phyloP scores from a whole-genome alignment of 2,113 vertebrate genomes.

The Daboia siamensis region DNA sequence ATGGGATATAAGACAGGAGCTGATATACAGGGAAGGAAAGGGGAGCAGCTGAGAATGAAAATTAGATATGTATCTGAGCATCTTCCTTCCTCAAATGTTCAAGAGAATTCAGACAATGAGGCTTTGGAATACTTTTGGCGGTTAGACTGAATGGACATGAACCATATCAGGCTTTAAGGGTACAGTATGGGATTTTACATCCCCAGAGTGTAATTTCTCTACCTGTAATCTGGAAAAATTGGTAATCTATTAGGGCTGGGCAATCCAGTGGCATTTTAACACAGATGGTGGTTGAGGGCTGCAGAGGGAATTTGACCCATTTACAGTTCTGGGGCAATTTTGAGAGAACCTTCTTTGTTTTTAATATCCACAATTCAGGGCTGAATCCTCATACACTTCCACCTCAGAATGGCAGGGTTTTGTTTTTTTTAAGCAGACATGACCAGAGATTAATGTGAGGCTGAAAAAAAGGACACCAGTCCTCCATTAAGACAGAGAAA shows the following conservation, averaged over 20 bases:
- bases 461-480: too few relatives aligned
- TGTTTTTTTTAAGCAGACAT: too few relatives aligned
- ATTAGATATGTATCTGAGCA: neutral
- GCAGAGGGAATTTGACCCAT: neutral
- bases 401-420: neutral
- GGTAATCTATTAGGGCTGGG: neutral
- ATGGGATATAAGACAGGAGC: neutral
- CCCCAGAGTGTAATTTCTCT: neutral
- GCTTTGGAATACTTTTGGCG: neutral
- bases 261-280: neutral
- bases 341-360: neutral
- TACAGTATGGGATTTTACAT: neutral
- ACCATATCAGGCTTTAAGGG: neutral
- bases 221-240: neutral
- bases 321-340: neutral
- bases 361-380: neutral
- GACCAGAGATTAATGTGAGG: too few relatives aligned
- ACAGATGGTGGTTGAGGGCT: neutral
- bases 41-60: constrained; percentile 2
- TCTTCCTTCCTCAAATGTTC: neutral
- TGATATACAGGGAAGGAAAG: neutral
- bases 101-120: constrained; percentile 1
- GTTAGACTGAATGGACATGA: neutral
- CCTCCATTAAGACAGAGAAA: neutral
- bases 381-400: neutral